Conservation (phyloP, 1,140 invertebrate genomes). For the Hycleus phaleratus region DNA sequence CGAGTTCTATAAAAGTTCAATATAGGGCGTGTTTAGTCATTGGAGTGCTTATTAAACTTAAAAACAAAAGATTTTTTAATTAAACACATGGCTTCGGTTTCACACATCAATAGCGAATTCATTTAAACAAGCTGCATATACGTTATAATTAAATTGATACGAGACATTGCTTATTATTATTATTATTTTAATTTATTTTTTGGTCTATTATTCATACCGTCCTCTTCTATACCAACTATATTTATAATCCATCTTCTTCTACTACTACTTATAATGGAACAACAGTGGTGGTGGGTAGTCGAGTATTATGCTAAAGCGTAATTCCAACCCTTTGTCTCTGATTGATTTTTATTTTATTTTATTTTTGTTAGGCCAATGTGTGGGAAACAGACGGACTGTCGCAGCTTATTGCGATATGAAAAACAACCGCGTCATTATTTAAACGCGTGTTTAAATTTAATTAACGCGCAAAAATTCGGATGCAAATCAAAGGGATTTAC, state of each 20-base stretch:
- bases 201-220: slow-evolving; percentile 9
- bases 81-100: slow-evolving; percentile 35
- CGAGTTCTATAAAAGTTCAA: slow-evolving; percentile 30
- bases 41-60: slow-evolving; percentile 37
- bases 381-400: slow-evolving; percentile 14
- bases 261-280: no score
- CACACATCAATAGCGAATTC: slow-evolving; percentile 38
- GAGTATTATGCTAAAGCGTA: neutral
- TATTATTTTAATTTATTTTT: slow-evolving; percentile 17
- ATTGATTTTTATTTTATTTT: slow-evolving; percentile 27
- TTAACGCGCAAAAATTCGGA: slow-evolving; percentile 6
- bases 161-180: slow-evolving; percentile 28
- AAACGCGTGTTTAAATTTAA: slow-evolving; percentile 15
- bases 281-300: no score
- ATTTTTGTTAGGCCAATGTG: neutral
- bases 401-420: slow-evolving; percentile 13
- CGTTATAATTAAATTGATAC: slow-evolving; percentile 36
- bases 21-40: slow-evolving; percentile 29
- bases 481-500: slow-evolving; percentile 12
- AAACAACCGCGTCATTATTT: slow-evolving; percentile 13
- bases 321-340: slow-evolving; percentile 23
- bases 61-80: slow-evolving; percentile 38
- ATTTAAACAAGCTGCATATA: slow-evolving; percentile 33
- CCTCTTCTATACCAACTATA: neutral
- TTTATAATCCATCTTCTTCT: no score